Percentiles rank a stretch among this genome's conserved stretches.
These are phyloP conservation scores for Parotocinclus haroldoi DNA, from an alignment of 2,797 vertebrate genomes.

Conservation along the genomic window DNA sequence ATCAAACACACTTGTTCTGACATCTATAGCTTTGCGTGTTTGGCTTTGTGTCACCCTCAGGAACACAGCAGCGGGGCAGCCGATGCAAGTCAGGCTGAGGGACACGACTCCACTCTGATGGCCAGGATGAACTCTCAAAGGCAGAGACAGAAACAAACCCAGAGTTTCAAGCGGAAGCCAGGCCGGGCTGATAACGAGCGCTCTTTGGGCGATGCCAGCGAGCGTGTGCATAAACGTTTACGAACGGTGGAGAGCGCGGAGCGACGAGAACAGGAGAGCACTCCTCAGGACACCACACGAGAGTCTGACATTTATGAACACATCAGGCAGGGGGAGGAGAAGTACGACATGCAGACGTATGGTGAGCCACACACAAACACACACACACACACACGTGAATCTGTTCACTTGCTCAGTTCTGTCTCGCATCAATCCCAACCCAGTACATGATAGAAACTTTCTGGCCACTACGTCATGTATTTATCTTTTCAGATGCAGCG, in stretches of 20 bases:
- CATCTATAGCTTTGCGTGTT: too few relatives aligned
- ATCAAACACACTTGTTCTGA: too few relatives aligned
- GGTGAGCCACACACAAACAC: conserved; percentile 64
- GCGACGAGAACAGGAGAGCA: conserved; percentile 49
- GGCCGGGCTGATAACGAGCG: conserved; percentile 88
- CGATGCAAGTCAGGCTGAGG: conserved; percentile 89
- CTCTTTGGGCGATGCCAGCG: conserved; percentile 79
- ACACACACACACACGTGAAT: too few relatives aligned
- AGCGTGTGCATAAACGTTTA: conserved; percentile 84
- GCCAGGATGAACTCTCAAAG: conserved; percentile 80
- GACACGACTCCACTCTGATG: conserved; percentile 83
- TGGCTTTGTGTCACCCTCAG: conserved; percentile 56
- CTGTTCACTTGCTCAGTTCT: background rate
- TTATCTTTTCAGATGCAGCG: conserved; percentile 76
- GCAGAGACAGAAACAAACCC: conserved; percentile 79
- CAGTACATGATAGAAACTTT: too few relatives aligned
- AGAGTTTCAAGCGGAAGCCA: conserved; percentile 95
- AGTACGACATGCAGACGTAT: conserved; percentile 87
- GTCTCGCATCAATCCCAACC: too few relatives aligned
- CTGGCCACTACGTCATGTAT: too few relatives aligned
- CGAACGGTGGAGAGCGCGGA: conserved; percentile 76
- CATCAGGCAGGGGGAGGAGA: conserved; percentile 72
- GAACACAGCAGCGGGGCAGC: conserved; percentile 87
- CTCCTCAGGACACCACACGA: conserved; percentile 58
- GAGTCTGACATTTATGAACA: conserved; percentile 90